Evolutionary conservation across 2,888 invertebrate genomes (phyloP), one percentile per base, ranked within the genome.

Genomic region (Cheiracanthium punctorium): DNA sequence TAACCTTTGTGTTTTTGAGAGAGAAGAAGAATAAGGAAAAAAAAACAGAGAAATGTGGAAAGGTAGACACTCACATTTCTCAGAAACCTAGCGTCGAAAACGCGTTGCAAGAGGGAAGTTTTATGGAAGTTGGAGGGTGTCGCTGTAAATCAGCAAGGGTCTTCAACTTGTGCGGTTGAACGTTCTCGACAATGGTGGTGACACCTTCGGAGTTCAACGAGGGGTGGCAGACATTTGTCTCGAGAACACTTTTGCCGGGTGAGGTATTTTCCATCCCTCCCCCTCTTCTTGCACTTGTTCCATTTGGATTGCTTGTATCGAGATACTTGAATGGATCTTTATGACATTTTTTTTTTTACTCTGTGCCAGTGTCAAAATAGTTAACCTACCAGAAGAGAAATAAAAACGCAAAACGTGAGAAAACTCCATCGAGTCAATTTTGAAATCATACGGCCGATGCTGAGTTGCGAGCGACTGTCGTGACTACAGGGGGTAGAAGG

Each of bases 111-210:
- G 65, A 43, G 67, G 80, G 12, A 67, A 69, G 37, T 30, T 82
- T 82, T 82, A 82, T 76, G 76, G 65, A 58, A 58, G 58, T 28
- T 32, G 71, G 32, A 29, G 76, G 48, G 20, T 71, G 76, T 70
- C 43, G 65, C 82, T n/a, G 76, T 82, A 82, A 82, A 82, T 82
- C 82, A 81, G 58, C 37, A 52, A 82, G 64, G 76, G 82, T 82
- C 76, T 82, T 82, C 82, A 76, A 82, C 82, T 82, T 82, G 82
- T 82, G 76, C 43, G 82, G 76, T 82, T 82, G 82, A 82, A 82
- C 76, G 82, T 20, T 76, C 82, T 69, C 76, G 82, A 82, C 82
- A 76, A 82, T 82, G 28, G 48, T 76, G 82, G 82, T 82, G 82
- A 82, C 82, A 82, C 76, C 82, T 82, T 37, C 43, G 71, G 32